These are phyloP conservation scores for Acropora yongei DNA, from an alignment of 64 coral and sea anemone genomes.

Conservation along the genomic window DNA sequence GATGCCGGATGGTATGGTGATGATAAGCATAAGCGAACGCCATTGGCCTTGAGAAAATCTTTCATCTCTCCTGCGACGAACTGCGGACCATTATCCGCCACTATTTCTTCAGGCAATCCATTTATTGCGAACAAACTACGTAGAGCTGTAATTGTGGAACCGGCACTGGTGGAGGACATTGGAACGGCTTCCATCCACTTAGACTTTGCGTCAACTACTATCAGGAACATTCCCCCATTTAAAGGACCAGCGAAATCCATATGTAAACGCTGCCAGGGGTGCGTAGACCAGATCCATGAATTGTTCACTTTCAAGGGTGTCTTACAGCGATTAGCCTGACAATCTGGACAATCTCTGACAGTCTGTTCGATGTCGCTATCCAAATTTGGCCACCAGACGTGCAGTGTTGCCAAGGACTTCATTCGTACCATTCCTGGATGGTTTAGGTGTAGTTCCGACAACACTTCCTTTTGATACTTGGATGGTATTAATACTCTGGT, in stretches of 20 bases:
- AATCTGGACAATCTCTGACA: constrained; percentile 20
- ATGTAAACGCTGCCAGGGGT: constrained; percentile 36
- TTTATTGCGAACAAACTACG: constrained; percentile 14
- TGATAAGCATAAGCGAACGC: not conserved
- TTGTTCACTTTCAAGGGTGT: constrained; percentile 22
- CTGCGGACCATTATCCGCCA: constrained; percentile 27
- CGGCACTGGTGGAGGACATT: constrained; percentile 26
- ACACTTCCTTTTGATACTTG: constrained; percentile 22
- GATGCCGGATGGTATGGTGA: constrained; percentile 40
- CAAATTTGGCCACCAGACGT: constrained; percentile 50
- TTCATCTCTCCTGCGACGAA: constrained; percentile 15
- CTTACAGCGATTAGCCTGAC: constrained; percentile 10
- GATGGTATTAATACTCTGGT: constrained; percentile 49
- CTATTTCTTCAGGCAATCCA: constrained; percentile 31
- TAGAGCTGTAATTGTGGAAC: constrained; percentile 28
- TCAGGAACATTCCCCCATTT: constrained; percentile 24
- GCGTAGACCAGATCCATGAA: constrained; percentile 19
- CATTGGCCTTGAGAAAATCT: constrained; percentile 32
- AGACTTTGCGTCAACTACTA: constrained; percentile 39
- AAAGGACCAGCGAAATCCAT: constrained; percentile 41
- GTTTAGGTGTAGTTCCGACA: constrained; percentile 38
- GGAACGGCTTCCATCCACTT: constrained; percentile 37
- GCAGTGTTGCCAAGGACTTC: constrained; percentile 35
- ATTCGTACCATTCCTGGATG: constrained; percentile 52
- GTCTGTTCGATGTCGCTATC: constrained; percentile 49